Conservation (phyloP, 2,113 vertebrate genomes). For the Perca schrenkii region DNA sequence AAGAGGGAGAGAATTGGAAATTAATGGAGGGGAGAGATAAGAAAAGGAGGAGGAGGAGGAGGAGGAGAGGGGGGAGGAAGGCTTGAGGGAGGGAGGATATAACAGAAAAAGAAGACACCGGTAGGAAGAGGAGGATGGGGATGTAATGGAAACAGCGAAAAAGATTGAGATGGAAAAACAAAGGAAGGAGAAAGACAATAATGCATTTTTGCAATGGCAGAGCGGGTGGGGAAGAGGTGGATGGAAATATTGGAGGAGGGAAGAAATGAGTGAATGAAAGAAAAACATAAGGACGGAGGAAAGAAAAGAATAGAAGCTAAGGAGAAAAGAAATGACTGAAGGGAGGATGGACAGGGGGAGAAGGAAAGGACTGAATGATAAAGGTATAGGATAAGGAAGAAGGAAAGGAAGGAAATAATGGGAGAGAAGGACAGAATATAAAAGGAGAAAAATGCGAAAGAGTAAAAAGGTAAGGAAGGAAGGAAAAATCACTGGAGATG, state of each 20-base stretch:
- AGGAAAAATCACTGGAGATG: neutral
- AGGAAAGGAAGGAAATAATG: neutral
- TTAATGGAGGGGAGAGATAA: constrained; percentile 71
- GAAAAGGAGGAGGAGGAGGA: constrained; percentile 48
- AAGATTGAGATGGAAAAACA: constrained; percentile 22
- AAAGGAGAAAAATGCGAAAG: neutral
- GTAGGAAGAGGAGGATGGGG: constrained; percentile 9
- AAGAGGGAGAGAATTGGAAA: constrained; percentile 57
- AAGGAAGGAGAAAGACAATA: constrained; percentile 9
- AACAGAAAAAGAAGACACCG: constrained; percentile 16
- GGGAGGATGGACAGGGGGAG: neutral
- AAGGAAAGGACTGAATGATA: neutral
- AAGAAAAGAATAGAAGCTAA: neutral
- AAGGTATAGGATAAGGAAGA: neutral
- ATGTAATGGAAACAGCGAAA: constrained; percentile 3
- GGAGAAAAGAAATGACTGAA: neutral
- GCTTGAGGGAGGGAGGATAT: constrained; percentile 34
- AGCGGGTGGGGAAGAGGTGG: neutral
- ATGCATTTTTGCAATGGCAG: neutral
- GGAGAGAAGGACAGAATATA: neutral
- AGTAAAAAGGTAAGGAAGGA: neutral
- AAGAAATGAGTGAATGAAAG: neutral
- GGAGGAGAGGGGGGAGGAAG: constrained; percentile 2
- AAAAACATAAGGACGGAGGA: neutral
- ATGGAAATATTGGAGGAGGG: neutral